Conservation (phyloP, 2,797 vertebrate genomes). For the Picus viridis region DNA sequence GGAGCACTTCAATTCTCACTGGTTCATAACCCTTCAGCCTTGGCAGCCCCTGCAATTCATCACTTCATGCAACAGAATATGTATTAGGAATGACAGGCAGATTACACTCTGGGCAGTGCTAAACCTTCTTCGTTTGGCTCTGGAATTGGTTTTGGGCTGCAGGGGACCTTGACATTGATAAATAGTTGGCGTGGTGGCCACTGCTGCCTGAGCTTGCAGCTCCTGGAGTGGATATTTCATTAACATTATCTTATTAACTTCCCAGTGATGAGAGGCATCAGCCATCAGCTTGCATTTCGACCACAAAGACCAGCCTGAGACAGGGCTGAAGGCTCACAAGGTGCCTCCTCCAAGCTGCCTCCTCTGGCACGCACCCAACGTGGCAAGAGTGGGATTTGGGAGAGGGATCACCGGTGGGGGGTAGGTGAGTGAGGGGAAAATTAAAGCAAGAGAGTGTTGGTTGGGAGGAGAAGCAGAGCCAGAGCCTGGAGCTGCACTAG, state of each 20-base stretch:
- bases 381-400: too few relatives aligned
- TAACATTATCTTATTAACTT: constrained; percentile 27
- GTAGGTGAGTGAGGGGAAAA: background rate
- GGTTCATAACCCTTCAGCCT: constrained; percentile 14
- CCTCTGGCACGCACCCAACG: background rate
- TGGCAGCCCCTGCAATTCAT: background rate
- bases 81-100: constrained; percentile 30
- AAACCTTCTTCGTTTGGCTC: constrained; percentile 14
- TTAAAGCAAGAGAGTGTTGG: background rate
- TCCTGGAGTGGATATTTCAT: constrained; percentile 1
- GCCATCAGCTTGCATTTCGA: background rate
- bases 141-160: constrained; percentile 18
- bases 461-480: background rate
- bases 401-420: background rate
- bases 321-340: background rate
- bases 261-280: background rate
- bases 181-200: background rate
- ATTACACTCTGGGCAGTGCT: background rate
- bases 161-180: constrained; percentile 36
- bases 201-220: background rate
- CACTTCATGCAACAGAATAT: background rate
- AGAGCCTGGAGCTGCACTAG: background rate
- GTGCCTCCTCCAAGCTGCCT: background rate
- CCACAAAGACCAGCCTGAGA: background rate
- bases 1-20: background rate